Evolutionary conservation across 2,113 vertebrate species (phyloP), one percentile per base, ranked within the genome.

Genomic region (Onychorhynchus coronatus): DNA sequence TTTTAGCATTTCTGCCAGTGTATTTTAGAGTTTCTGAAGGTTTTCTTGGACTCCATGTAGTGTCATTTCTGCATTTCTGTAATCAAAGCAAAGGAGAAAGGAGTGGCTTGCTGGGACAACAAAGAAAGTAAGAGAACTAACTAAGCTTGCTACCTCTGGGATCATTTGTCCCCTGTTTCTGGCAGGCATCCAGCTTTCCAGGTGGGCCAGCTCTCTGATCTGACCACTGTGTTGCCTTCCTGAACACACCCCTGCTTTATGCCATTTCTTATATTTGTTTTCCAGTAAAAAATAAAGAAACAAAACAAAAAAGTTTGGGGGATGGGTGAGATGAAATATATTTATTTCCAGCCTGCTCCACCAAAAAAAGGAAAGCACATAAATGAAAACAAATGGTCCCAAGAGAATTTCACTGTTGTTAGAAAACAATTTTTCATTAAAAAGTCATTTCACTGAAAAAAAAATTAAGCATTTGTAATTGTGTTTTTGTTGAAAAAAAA

Each of bases 401-500:
- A 63, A 33, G 14, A 41, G 56, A 86, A 92, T 72, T 47, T 85
- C 5, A 17, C 27, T 62, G 42, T 44, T 83, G 35, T 72, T 77
- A 76, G 91, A 93, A 85, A 87, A 9, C 22, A 72, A 85, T 79
- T 41, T 82, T 82, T 61, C 39, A 75, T 41, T 90, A 7, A 33
- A 91, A 77, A 85, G 11, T 76, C 0, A 61, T 76, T 85, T 92
- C 19, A 85, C 46, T 58, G 20, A 59, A 56, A 81, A 65, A 79
- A 80, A 88, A 52, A 27, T 44, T 37, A 72, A 65, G 12, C 42
- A 67, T 79, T 75, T 94, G 68, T 88, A 92, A 78, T 61, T 93
- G 35, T 39, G 27, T 28, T 94, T 89, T 89, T 86, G 72, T 93
- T 95, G 88, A 91, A 81, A 65, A n/a, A n/a, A n/a, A n/a, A n/a